These are phyloP conservation scores for Nettapus auritus DNA, from an alignment of 2,113 vertebrate genomes.

Conservation along the genomic window DNA sequence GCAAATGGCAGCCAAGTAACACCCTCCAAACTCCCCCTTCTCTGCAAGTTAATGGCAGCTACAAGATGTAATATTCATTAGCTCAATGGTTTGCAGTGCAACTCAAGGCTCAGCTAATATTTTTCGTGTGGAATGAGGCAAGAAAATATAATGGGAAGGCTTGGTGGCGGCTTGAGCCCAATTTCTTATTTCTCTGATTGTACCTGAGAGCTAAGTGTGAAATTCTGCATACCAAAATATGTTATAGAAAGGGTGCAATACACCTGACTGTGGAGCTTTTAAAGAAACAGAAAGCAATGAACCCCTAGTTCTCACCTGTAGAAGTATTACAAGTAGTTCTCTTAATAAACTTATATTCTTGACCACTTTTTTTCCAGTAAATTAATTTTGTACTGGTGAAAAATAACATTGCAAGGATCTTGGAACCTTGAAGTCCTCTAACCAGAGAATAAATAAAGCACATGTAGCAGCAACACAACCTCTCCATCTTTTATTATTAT, in stretches of 20 bases:
- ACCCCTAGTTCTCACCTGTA: not conserved
- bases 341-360: not conserved
- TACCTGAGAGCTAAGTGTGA: not conserved
- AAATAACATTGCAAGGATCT: not conserved
- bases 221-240: not conserved
- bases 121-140: not conserved
- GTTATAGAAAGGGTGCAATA: not conserved
- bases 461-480: not conserved
- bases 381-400: not conserved
- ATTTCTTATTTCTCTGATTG: conserved; percentile 15
- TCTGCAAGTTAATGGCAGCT: not conserved
- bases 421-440: not conserved
- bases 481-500: not conserved
- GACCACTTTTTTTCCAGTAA: not conserved
- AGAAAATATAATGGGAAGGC: conserved; percentile 16
- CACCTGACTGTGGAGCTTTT: not conserved
- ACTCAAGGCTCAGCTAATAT: not conserved
- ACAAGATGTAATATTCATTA: not conserved
- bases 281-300: not conserved
- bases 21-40: not conserved
- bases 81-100: not conserved
- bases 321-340: not conserved
- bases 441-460: not conserved
- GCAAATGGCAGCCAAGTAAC: not conserved
- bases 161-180: not conserved